These are phyloP conservation scores for Lumbricus terrestris DNA, from an alignment of 2,888 invertebrate species.

Conservation along the genomic window DNA sequence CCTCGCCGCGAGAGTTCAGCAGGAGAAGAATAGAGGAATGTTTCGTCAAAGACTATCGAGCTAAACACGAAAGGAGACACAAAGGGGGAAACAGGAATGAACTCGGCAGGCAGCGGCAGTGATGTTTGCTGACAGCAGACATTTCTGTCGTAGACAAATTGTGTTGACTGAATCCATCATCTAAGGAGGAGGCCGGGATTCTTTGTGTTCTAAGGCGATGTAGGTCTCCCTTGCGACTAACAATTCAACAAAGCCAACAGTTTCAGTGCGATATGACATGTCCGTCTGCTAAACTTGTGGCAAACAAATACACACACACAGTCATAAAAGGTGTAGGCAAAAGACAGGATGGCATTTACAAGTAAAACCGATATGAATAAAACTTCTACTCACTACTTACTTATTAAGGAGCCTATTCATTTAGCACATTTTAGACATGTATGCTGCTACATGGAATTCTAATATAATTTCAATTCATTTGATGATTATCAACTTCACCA, in stretches of 20 bases:
- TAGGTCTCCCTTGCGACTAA: not conserved
- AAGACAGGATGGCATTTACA: too few relatives aligned
- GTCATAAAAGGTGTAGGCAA: too few relatives aligned
- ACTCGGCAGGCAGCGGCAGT: not conserved
- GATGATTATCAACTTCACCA: too few relatives aligned
- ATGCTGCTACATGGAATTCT: too few relatives aligned
- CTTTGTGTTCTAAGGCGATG: not conserved
- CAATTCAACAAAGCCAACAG: not conserved
- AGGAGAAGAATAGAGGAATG: not conserved
- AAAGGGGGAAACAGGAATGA: not conserved
- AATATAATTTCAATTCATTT: too few relatives aligned
- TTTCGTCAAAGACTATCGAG: conserved; percentile 3
- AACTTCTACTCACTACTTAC: too few relatives aligned
- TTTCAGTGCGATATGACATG: not conserved
- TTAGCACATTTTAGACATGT: too few relatives aligned
- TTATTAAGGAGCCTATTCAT: too few relatives aligned
- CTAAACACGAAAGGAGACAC: not conserved
- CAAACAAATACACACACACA: too few relatives aligned
- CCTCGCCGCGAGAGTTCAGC: too few relatives aligned
- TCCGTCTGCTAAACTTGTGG: too few relatives aligned
- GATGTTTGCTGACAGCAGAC: not conserved
- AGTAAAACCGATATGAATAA: too few relatives aligned
- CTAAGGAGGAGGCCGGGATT: not conserved
- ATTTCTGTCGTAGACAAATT: not conserved
- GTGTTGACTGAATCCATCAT: not conserved